A percentile compares a stretch with the other conserved stretches of the same genome.
These are phyloP conservation scores for Eupristina koningsbergeri DNA, from an alignment of 1,140 invertebrate species.

Conservation along the genomic window DNA sequence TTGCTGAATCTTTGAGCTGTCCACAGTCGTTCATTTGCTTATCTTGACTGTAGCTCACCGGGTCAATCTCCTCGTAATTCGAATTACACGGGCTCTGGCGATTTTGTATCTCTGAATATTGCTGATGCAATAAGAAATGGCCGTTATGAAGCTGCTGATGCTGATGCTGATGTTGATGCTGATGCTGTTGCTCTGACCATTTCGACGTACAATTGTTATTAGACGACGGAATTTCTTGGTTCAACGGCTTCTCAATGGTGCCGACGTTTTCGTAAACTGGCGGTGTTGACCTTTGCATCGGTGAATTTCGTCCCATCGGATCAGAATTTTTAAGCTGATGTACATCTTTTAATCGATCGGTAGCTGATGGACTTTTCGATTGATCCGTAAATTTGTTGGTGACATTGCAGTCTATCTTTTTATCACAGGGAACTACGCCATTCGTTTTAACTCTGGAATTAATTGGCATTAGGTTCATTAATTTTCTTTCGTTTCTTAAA, in stretches of 20 bases:
- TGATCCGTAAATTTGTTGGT: not conserved
- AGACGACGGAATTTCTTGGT: conserved; percentile 47
- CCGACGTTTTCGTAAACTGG: conserved; percentile 55
- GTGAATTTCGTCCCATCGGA: not conserved
- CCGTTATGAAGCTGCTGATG: conserved; percentile 18
- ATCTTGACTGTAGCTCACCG: conserved; percentile 44
- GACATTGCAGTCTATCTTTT: not conserved
- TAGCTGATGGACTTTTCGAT: conserved; percentile 63
- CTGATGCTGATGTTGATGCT: conserved; percentile 40
- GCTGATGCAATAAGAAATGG: conserved; percentile 58
- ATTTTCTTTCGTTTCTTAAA: no score
- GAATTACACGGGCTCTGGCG: conserved; percentile 52
- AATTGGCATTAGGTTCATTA: no score
- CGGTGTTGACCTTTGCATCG: conserved; percentile 35
- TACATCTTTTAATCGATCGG: conserved; percentile 53
- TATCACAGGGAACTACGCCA: not conserved
- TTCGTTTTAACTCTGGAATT: conserved; percentile 24
- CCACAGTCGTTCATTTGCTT: not conserved
- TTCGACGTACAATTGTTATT: conserved; percentile 61
- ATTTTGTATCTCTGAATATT: not conserved
- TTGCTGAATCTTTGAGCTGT: not conserved
- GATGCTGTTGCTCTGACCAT: conserved; percentile 55
- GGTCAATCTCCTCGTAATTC: conserved; percentile 64
- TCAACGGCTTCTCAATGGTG: not conserved
- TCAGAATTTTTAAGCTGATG: not conserved